phyloP scores from a whole-genome alignment of 1,140 invertebrate species.

The Saccostrea glomerata region DNA sequence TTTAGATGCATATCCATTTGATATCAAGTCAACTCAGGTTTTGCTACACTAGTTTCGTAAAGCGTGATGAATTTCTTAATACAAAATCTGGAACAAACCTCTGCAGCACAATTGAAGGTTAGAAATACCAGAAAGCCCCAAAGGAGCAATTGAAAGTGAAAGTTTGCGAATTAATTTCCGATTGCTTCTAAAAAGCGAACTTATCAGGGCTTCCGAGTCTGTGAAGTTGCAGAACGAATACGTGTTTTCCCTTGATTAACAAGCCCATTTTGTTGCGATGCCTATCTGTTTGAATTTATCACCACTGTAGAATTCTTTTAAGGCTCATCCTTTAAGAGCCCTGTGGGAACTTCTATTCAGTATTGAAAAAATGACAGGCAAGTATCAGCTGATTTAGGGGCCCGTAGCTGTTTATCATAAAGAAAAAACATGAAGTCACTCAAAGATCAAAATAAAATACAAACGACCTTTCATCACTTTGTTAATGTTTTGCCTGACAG shows the following conservation, averaged over 20 bases:
- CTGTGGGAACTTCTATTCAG: background rate
- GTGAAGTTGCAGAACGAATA: background rate
- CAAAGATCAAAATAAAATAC: background rate
- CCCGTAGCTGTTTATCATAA: constrained; percentile 8
- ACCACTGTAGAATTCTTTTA: background rate
- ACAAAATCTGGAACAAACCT: background rate
- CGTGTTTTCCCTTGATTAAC: constrained; percentile 15
- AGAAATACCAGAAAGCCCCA: background rate
- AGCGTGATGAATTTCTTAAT: background rate
- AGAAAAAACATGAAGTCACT: background rate
- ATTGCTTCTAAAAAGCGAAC: constrained; percentile 16
- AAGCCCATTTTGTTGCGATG: background rate
- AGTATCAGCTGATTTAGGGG: background rate
- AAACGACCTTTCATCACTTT: background rate
- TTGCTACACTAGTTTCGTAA: background rate
- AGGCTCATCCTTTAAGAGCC: background rate
- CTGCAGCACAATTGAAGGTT: background rate
- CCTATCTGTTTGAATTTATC: constrained; percentile 25
- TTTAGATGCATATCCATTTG: too few relatives aligned
- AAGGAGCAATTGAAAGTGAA: background rate
- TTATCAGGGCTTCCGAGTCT: constrained; percentile 6
- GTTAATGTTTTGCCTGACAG: too few relatives aligned
- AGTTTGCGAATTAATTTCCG: constrained; percentile 27
- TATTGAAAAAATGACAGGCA: background rate
- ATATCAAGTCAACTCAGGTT: too few relatives aligned